Conservation (phyloP, 2,797 vertebrate genomes). For the Platyrinchus mystaceus region DNA sequence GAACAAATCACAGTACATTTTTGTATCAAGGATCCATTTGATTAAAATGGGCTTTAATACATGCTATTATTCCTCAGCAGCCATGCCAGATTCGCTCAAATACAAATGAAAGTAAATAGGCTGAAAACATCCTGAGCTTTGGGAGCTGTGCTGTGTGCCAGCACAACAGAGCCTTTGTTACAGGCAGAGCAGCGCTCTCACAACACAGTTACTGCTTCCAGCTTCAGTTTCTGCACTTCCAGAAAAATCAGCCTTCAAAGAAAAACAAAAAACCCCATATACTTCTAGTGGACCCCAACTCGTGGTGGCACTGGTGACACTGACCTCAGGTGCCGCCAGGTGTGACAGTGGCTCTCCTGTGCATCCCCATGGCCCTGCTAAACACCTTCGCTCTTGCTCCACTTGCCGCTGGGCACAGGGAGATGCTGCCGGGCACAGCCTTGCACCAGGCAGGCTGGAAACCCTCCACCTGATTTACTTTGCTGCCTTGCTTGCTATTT, state of each 20-base stretch:
- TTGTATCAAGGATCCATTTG: background rate
- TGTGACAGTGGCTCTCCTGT: background rate
- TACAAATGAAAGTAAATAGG: constrained; percentile 35
- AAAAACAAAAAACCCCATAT: background rate
- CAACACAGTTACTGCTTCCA: constrained; percentile 18
- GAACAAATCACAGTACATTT: background rate
- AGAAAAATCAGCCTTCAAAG: constrained; percentile 3
- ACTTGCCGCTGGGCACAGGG: background rate
- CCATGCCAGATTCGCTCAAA: background rate
- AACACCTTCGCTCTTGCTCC: background rate
- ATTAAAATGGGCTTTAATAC: background rate
- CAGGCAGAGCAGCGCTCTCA: background rate
- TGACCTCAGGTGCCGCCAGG: background rate
- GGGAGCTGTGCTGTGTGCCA: background rate
- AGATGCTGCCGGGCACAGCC: background rate
- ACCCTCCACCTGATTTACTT: background rate
- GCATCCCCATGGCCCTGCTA: background rate
- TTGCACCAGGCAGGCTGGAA: background rate
- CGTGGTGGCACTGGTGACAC: background rate
- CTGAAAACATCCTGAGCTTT: constrained; percentile 49
- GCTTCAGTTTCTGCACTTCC: background rate
- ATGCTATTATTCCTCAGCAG: background rate
- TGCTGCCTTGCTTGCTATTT: background rate
- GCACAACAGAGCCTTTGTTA: constrained; percentile 54
- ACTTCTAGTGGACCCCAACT: background rate